Percentiles rank a stretch among this genome's conserved stretches.
phyloP scores from a whole-genome alignment of 2,888 invertebrate species.

The Meandrusa payeni region DNA sequence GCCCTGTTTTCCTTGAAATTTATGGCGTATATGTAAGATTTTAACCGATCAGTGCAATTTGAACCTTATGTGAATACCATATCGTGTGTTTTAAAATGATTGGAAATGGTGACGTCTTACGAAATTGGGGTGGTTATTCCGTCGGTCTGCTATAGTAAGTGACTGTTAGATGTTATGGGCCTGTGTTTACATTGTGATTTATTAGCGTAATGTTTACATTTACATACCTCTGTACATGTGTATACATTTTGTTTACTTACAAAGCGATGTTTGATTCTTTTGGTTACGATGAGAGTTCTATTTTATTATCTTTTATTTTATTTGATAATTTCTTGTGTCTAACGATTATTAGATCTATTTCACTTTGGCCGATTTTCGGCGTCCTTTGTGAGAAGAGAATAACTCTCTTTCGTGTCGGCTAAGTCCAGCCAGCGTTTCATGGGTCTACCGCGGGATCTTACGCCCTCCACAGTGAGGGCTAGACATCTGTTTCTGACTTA shows the following conservation, averaged over 20 bases:
- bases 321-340: no score
- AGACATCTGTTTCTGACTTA: no score
- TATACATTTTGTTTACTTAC: neutral
- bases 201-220: constrained; percentile 23
- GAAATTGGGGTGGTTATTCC: constrained; percentile 21
- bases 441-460: no score
- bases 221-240: constrained; percentile 7
- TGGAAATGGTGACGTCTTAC: constrained; percentile 1
- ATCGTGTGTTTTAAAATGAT: constrained; percentile 1
- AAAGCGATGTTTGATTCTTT: no score
- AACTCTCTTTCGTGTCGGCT: no score
- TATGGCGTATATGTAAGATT: constrained; percentile 21
- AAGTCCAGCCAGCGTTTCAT: no score
- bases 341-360: no score
- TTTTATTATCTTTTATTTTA: no score
- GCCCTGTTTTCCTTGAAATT: constrained; percentile 24
- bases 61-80: neutral
- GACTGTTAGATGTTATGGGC: constrained; percentile 23
- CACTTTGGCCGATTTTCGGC: no score
- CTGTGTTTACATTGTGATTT: constrained; percentile 25
- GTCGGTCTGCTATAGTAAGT: constrained; percentile 21
- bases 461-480: no score
- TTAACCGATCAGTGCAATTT: neutral
- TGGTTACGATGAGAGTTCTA: no score
- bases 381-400: no score